Conservation (phyloP, 92 coral and sea anemone species). For the Hydrozoanthus gracilis region DNA sequence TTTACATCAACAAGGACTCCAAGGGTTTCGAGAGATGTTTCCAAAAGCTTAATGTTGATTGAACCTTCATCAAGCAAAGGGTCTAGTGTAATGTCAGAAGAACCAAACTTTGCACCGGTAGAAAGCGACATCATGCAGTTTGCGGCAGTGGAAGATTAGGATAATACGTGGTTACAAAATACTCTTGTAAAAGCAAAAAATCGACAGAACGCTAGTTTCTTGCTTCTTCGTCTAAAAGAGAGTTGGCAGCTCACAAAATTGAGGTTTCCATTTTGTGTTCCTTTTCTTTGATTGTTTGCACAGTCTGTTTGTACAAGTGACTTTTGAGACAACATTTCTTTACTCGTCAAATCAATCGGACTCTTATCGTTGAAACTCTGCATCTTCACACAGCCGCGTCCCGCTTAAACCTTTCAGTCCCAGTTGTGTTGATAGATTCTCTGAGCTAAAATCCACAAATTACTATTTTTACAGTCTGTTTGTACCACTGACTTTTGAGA, state of each 20-base stretch:
- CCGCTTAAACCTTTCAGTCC: too few relatives aligned
- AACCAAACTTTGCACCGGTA: conserved; percentile 15
- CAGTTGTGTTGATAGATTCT: too few relatives aligned
- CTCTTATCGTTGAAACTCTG: too few relatives aligned
- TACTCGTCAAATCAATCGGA: too few relatives aligned
- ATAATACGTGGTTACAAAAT: neutral
- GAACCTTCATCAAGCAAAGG: neutral
- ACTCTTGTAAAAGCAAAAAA: neutral
- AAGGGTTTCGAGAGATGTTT: neutral
- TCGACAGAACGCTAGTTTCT: neutral
- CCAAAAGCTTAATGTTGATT: neutral
- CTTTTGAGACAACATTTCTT: too few relatives aligned
- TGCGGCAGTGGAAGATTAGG: neutral
- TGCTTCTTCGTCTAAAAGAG: neutral
- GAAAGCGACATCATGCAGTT: conserved; percentile 24
- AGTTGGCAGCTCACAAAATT: neutral
- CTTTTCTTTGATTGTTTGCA: too few relatives aligned
- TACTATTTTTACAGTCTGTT: too few relatives aligned
- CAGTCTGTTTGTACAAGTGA: too few relatives aligned
- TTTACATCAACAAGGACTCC: neutral
- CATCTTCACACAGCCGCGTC: too few relatives aligned
- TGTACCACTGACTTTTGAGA: too few relatives aligned
- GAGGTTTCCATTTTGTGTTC: too few relatives aligned
- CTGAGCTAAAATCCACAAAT: too few relatives aligned
- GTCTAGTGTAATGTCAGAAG: neutral